A percentile compares a stretch with the other conserved stretches of the same genome.
These are phyloP conservation scores for Pissodes strobi DNA, from an alignment of 1,140 invertebrate species.

Conservation along the genomic window DNA sequence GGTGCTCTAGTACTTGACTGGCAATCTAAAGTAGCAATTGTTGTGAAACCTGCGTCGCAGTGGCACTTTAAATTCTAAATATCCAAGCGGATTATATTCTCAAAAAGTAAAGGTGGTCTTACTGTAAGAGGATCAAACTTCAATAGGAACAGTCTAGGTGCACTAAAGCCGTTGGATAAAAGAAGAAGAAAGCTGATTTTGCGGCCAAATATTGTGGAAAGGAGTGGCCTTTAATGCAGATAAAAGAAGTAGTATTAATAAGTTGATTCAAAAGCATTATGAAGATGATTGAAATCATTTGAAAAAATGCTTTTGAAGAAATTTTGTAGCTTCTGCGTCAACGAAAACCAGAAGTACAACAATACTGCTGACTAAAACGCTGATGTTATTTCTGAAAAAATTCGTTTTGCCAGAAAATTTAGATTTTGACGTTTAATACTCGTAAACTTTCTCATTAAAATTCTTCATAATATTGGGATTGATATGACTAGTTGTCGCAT, in stretches of 20 bases:
- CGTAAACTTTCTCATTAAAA: not conserved
- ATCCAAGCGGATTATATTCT: too few species aligned
- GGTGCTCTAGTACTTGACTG: too few species aligned
- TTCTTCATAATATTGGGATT: too few species aligned
- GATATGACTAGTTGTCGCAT: too few species aligned
- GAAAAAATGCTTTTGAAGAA: not conserved
- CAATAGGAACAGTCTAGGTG: not conserved
- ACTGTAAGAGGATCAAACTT: not conserved
- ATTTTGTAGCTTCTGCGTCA: not conserved
- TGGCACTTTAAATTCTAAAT: too few species aligned
- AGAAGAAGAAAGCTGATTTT: not conserved
- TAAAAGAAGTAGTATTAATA: not conserved
- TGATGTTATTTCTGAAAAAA: not conserved
- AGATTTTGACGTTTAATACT: not conserved
- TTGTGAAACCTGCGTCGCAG: too few species aligned
- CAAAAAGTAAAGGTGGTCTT: not conserved
- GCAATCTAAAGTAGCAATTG: too few species aligned
- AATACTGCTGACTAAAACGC: not conserved
- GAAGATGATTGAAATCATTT: too few species aligned
- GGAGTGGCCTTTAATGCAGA: not conserved
- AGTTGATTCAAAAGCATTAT: too few species aligned
- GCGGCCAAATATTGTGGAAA: not conserved
- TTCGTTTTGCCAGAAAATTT: not conserved
- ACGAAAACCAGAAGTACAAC: too few species aligned
- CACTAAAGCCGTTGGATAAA: not conserved